phyloP scores from a whole-genome alignment of 2,797 vertebrate species.

The Phoebastria nigripes region DNA sequence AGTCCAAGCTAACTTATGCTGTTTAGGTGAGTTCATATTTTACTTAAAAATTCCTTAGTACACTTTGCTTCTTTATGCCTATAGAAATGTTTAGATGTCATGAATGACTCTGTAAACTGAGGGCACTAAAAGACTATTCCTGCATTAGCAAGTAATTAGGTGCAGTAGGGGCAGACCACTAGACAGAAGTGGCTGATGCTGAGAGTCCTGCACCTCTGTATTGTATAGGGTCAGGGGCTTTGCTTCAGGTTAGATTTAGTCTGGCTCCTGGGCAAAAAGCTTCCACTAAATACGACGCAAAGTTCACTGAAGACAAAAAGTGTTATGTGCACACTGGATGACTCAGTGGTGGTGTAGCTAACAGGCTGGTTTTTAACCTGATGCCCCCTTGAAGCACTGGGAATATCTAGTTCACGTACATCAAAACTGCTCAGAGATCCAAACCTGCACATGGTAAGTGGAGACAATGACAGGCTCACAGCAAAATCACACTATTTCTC shows the following conservation, averaged over 20 bases:
- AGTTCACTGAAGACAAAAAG: not conserved
- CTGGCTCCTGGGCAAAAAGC: not conserved
- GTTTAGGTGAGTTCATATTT: not conserved
- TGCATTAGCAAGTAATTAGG: not conserved
- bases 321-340: not conserved
- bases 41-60: not conserved
- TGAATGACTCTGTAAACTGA: not conserved
- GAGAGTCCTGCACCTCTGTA: not conserved
- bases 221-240: not conserved
- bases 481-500: not conserved
- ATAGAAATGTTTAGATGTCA: not conserved
- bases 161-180: not conserved
- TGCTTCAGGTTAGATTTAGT: not conserved
- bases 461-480: not conserved
- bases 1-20: not conserved
- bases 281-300: not conserved
- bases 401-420: not conserved
- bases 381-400: not conserved
- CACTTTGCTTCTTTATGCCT: not conserved
- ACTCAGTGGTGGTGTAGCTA: not conserved
- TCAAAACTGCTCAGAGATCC: not conserved
- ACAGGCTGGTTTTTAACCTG: not conserved
- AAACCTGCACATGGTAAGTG: not conserved
- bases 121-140: not conserved
- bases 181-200: not conserved